phyloP scores from a whole-genome alignment of 2,888 invertebrate species.

The Terebella lapidaria region DNA sequence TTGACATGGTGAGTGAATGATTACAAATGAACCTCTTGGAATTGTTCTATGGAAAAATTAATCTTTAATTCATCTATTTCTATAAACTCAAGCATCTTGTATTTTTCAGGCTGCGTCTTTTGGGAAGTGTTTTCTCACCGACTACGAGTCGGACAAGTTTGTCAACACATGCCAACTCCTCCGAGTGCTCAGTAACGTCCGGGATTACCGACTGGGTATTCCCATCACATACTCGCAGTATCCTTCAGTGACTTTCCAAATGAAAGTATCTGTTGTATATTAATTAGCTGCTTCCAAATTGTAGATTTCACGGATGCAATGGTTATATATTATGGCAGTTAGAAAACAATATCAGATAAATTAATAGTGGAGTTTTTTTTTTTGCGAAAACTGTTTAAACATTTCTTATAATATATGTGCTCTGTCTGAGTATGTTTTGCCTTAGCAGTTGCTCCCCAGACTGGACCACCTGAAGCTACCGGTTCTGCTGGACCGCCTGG shows the following conservation, averaged over 20 bases:
- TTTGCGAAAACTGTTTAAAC: too few species aligned
- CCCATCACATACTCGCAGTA: slow-evolving; percentile 87
- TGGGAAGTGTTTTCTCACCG: slow-evolving; percentile 84
- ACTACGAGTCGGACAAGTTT: slow-evolving; percentile 59
- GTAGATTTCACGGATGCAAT: neutral
- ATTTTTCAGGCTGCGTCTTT: slow-evolving; percentile 78
- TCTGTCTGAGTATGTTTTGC: too few species aligned
- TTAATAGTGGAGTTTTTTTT: too few species aligned
- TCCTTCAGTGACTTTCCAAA: slow-evolving; percentile 8
- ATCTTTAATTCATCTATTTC: too few species aligned
- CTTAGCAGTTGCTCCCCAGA: too few species aligned
- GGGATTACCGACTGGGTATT: slow-evolving; percentile 80
- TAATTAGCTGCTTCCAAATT: neutral
- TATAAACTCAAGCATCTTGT: too few species aligned
- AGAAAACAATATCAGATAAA: too few species aligned
- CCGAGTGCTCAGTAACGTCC: slow-evolving; percentile 82
- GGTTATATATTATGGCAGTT: too few species aligned
- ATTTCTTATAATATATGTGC: too few species aligned
- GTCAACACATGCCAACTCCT: slow-evolving; percentile 80
- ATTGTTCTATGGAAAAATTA: too few species aligned
- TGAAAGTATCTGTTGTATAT: neutral
- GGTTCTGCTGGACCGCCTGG: slow-evolving; percentile 78
- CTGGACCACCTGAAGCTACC: slow-evolving; percentile 62
- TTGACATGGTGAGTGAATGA: too few species aligned
- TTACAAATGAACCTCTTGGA: too few species aligned